These are phyloP conservation scores for Mamestra brassicae DNA, from an alignment of 2,888 invertebrate genomes.

Conservation along the genomic window DNA sequence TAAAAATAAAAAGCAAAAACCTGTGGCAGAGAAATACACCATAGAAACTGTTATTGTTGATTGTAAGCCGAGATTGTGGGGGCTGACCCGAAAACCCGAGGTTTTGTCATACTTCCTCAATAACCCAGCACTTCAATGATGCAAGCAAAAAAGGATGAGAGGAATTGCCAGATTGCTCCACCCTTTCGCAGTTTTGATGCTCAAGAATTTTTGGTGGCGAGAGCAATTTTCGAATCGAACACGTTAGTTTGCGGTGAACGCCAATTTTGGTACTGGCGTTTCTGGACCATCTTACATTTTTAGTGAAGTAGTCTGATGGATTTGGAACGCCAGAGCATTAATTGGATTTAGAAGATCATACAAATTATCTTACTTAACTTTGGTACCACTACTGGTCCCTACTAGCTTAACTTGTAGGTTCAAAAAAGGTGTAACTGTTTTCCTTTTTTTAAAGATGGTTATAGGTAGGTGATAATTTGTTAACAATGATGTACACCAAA, in stretches of 20 bases:
- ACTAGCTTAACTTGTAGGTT: too few species aligned
- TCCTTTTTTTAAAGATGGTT: too few species aligned
- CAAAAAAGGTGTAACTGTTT: too few species aligned
- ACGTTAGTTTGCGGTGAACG: neutral
- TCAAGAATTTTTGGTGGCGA: slow-evolving; percentile 1
- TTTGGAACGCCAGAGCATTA: neutral
- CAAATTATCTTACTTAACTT: too few species aligned
- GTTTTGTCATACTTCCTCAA: slow-evolving; percentile 55
- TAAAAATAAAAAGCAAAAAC: slow-evolving; percentile 60
- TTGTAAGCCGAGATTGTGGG: slow-evolving; percentile 57
- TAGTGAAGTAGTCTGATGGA: neutral
- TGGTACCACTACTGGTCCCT: too few species aligned
- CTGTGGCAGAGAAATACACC: slow-evolving; percentile 45
- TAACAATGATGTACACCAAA: too few species aligned
- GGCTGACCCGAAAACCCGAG: slow-evolving; percentile 46
- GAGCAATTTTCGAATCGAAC: neutral
- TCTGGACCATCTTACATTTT: neutral
- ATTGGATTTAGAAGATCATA: too few species aligned
- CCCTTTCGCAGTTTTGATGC: slow-evolving; percentile 22
- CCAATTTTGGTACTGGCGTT: neutral
- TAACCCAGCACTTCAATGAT: slow-evolving; percentile 38
- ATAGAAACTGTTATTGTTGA: slow-evolving; percentile 63
- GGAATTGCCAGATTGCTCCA: slow-evolving; percentile 22
- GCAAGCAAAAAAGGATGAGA: slow-evolving; percentile 40
- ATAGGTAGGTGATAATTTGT: too few species aligned